phyloP scores from a whole-genome alignment of 2,888 invertebrate genomes.

The Aspidapion aeneum region DNA sequence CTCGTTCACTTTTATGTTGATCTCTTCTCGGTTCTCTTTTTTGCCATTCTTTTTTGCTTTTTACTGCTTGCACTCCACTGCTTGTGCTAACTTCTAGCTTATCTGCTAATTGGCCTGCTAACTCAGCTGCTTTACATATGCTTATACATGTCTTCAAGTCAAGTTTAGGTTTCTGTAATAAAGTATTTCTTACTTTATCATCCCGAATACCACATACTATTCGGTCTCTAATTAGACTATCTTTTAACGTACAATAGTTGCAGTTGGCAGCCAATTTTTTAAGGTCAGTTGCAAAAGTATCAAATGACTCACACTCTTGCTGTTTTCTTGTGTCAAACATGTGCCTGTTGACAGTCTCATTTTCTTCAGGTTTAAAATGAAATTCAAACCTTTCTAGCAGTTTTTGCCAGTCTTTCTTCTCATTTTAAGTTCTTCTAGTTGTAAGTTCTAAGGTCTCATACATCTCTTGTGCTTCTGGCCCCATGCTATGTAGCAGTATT shows the following conservation, averaged over 20 bases:
- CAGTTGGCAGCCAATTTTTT: constrained; percentile 21
- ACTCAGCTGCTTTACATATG: constrained; percentile 8
- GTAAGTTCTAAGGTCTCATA: constrained; percentile 23
- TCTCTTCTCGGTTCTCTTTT: no score
- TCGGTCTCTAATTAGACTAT: constrained; percentile 20
- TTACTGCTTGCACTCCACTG: not conserved
- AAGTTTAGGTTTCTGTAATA: not conserved
- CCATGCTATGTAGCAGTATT: constrained; percentile 21
- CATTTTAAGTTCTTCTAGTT: no score
- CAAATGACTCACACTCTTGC: constrained; percentile 22
- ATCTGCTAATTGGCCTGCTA: constrained; percentile 3
- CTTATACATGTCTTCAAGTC: constrained; percentile 6
- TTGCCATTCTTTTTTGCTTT: not conserved
- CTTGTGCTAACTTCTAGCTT: not conserved
- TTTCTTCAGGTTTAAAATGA: constrained; percentile 22
- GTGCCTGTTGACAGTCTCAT: constrained; percentile 22
- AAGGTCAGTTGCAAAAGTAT: constrained; percentile 21
- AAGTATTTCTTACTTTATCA: not conserved
- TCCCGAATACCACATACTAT: constrained; percentile 23
- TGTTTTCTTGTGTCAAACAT: constrained; percentile 23
- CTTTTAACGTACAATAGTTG: constrained; percentile 23
- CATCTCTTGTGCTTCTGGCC: constrained; percentile 24
- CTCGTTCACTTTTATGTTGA: not conserved
- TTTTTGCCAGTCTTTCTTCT: constrained; percentile 11
- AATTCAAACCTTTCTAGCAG: constrained; percentile 17